A percentile compares a stretch with the other conserved stretches of the same genome.
These are phyloP conservation scores for Zaprionus tsacasi DNA, from an alignment of 1,140 invertebrate species.

Conservation along the genomic window DNA sequence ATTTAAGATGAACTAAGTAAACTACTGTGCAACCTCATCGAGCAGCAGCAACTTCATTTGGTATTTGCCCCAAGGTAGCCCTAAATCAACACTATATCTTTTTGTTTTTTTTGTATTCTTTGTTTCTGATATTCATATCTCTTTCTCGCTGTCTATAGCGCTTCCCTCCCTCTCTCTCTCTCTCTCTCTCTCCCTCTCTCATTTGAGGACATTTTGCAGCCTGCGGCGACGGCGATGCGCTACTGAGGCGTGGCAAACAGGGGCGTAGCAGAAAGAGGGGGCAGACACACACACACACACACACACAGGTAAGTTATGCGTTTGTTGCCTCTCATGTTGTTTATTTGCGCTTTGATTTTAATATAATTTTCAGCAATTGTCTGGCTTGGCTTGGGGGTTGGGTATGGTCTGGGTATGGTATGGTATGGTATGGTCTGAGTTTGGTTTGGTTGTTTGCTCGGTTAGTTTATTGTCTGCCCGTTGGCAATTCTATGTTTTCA, in stretches of 20 bases:
- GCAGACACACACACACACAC: too few relatives aligned
- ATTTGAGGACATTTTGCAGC: conserved; percentile 13
- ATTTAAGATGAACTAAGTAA: too few relatives aligned
- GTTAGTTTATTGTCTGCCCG: conserved; percentile 9
- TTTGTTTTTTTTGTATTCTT: background rate
- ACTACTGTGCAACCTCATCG: too few relatives aligned
- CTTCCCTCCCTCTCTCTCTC: background rate
- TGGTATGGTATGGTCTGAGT: too few relatives aligned
- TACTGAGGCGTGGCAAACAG: background rate
- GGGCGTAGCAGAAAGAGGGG: background rate
- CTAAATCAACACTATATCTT: conserved; percentile 33
- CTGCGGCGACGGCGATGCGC: background rate
- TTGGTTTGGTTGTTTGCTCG: conserved; percentile 17
- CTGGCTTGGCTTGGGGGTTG: conserved; percentile 30
- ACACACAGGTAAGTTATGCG: background rate
- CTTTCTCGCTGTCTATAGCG: background rate
- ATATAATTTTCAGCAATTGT: conserved; percentile 71
- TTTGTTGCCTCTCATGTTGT: conserved; percentile 29
- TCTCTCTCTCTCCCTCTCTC: conserved; percentile 5
- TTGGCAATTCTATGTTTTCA: conserved; percentile 15
- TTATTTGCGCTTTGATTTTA: conserved; percentile 70
- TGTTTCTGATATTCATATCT: conserved; percentile 12
- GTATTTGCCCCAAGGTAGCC: conserved; percentile 9
- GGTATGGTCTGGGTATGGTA: too few relatives aligned
- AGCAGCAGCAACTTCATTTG: conserved; percentile 15